phyloP scores from a whole-genome alignment of 2,113 vertebrate species.

The Corynorhinus townsendii region DNA sequence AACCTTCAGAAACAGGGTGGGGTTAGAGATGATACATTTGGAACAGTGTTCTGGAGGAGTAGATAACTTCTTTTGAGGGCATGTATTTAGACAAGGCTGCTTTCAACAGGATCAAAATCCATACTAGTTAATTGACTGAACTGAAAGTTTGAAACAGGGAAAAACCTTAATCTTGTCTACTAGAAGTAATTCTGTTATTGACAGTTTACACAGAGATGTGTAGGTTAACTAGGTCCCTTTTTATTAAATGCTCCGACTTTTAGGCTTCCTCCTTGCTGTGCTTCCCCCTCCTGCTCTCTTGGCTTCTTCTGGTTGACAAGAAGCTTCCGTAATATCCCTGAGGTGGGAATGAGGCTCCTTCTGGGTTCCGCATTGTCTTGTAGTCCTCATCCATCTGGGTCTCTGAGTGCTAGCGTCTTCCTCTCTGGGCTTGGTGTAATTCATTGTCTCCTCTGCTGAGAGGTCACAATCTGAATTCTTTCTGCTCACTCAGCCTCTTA shows the following conservation, averaged over 20 bases:
- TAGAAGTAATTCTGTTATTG: background rate
- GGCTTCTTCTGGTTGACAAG: background rate
- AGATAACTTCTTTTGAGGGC: background rate
- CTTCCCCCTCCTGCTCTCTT: accelerated
- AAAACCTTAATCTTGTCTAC: background rate
- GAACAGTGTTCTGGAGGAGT: background rate
- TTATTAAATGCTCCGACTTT: background rate
- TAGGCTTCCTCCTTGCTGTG: too few relatives aligned
- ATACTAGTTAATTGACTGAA: background rate
- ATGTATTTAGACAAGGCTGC: background rate
- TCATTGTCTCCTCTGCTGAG: background rate
- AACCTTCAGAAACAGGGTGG: background rate
- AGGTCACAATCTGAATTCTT: background rate
- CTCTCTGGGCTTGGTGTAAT: background rate
- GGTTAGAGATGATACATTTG: background rate
- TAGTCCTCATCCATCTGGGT: background rate
- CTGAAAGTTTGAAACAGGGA: background rate
- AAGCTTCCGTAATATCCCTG: background rate
- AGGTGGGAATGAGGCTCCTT: background rate
- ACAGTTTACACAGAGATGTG: background rate
- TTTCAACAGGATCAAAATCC: background rate
- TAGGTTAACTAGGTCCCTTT: background rate
- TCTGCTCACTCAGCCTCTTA: background rate
- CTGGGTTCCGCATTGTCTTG: background rate
- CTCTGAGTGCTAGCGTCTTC: background rate